Evolutionary conservation across 2,888 invertebrate genomes (phyloP).

Genomic region (Pandemis cinnamomeana): DNA sequence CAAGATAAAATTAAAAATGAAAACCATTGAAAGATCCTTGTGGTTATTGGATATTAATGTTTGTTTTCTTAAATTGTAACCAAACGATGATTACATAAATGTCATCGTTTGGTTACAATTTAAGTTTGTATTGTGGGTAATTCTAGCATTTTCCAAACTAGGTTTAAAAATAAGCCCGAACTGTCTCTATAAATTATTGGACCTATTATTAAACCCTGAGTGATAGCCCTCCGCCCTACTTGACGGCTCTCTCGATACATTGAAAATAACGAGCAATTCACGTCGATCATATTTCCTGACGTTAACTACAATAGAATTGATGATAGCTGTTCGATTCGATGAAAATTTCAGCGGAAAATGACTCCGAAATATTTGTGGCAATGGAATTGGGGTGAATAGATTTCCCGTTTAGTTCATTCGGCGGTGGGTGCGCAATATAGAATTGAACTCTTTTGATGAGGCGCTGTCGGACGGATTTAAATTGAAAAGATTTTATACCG

Average conservation of each 20-base stretch:
- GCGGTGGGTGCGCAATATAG: neutral
- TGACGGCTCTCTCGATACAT: constrained; percentile 20
- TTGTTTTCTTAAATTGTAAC: too few species aligned
- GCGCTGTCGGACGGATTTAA: neutral
- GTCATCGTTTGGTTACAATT: too few species aligned
- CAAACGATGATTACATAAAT: too few species aligned
- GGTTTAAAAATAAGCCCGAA: constrained; percentile 3
- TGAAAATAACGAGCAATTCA: constrained; percentile 22
- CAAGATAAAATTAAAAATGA: too few species aligned
- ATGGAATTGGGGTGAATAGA: constrained; percentile 33
- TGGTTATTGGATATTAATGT: too few species aligned
- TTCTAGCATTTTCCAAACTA: neutral
- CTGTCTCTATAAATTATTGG: neutral
- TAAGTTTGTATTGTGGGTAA: too few species aligned
- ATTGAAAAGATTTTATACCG: neutral
- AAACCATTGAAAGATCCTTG: too few species aligned
- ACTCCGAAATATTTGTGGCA: constrained; percentile 9
- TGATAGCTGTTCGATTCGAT: constrained; percentile 27
- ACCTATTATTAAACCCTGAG: constrained; percentile 11
- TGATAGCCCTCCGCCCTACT: constrained; percentile 4
- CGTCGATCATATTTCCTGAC: constrained; percentile 27
- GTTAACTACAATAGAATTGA: constrained; percentile 28
- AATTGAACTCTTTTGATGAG: constrained; percentile 6
- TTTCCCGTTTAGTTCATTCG: constrained; percentile 13
- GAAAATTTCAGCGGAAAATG: constrained; percentile 28